Percentiles rank a stretch among this genome's conserved stretches.
phyloP scores from a whole-genome alignment of 2,888 invertebrate genomes.

The Eurytoma adleriae region DNA sequence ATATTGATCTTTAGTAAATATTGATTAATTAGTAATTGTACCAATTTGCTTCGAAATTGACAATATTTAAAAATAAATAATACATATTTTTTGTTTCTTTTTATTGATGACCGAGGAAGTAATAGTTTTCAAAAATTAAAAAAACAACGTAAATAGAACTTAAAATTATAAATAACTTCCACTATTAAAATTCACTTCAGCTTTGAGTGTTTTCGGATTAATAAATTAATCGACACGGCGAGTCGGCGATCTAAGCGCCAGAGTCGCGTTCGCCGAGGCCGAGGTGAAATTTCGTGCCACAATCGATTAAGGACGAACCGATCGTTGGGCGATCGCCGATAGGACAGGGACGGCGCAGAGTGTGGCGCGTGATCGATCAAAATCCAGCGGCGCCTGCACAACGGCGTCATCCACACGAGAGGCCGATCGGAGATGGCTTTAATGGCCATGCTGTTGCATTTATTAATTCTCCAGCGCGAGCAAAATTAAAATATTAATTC shows the following conservation, averaged over 20 bases:
- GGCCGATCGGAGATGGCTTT: slow-evolving; percentile 57
- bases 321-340: slow-evolving; percentile 26
- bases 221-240: slow-evolving; percentile 41
- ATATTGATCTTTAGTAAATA: too few species aligned
- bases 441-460: slow-evolving; percentile 66
- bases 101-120: background rate
- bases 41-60: too few species aligned
- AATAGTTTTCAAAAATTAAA: too few species aligned
- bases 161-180: too few species aligned
- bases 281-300: slow-evolving; percentile 45
- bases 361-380: slow-evolving; percentile 66
- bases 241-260: slow-evolving; percentile 26
- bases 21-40: too few species aligned
- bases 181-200: too few species aligned
- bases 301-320: slow-evolving; percentile 49
- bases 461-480: slow-evolving; percentile 72
- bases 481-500: slow-evolving; percentile 75
- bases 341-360: slow-evolving; percentile 3
- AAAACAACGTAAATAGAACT: too few species aligned
- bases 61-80: too few species aligned
- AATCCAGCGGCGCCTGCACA: slow-evolving; percentile 52
- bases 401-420: slow-evolving; percentile 18
- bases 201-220: background rate
- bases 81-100: background rate
- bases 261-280: background rate